phyloP scores from a whole-genome alignment of 2,113 vertebrate genomes.

The Paraplagusia blochii region DNA sequence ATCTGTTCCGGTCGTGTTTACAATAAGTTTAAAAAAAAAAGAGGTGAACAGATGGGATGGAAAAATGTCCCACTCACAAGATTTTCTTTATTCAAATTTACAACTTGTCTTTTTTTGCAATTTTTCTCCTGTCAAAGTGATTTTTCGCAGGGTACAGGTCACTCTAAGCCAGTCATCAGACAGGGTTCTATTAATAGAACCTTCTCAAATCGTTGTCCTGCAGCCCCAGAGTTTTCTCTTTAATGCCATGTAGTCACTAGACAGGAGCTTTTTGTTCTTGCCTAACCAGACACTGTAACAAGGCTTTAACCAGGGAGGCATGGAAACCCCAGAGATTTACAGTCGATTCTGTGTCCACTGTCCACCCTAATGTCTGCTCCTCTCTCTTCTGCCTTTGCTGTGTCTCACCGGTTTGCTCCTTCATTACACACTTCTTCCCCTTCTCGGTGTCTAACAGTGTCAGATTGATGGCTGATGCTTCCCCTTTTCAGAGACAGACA shows the following conservation, averaged over 20 bases:
- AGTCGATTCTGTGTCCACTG: slow-evolving; percentile 17
- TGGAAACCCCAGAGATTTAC: slow-evolving; percentile 33
- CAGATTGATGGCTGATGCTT: slow-evolving; percentile 37
- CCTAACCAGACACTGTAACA: slow-evolving; percentile 34
- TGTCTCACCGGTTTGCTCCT: slow-evolving; percentile 26
- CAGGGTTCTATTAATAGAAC: too few species aligned
- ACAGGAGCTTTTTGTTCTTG: slow-evolving; percentile 5
- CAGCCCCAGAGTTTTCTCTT: slow-evolving; percentile 9
- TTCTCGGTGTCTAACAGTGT: slow-evolving; percentile 36
- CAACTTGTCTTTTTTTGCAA: not conserved
- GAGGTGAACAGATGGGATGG: too few species aligned
- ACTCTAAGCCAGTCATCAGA: too few species aligned
- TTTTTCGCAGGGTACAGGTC: too few species aligned
- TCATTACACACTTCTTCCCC: slow-evolving; percentile 25
- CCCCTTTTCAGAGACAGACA: slow-evolving; percentile 21
- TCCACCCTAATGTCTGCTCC: slow-evolving; percentile 35
- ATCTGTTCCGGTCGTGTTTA: too few species aligned
- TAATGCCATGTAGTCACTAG: too few species aligned
- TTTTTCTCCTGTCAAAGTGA: slow-evolving; percentile 13
- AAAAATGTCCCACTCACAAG: not conserved
- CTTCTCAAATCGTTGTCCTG: slow-evolving; percentile 16
- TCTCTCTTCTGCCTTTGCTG: not conserved
- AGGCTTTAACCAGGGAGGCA: slow-evolving; percentile 16
- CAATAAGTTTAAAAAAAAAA: too few species aligned
- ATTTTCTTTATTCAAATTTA: not conserved